phyloP scores from a whole-genome alignment of 2,113 vertebrate species.

The Phaetusa simplex region DNA sequence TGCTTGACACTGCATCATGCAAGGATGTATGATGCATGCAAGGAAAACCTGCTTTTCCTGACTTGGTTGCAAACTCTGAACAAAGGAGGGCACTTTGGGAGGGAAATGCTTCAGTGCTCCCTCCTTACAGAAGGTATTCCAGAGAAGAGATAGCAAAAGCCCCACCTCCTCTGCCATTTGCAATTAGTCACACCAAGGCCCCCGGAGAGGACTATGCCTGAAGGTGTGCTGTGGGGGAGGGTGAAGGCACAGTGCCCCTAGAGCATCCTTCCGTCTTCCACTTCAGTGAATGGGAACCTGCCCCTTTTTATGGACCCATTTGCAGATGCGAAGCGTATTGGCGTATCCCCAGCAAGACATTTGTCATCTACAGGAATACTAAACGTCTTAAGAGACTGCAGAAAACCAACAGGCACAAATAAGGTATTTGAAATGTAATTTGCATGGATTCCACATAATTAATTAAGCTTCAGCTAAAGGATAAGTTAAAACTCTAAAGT shows the following conservation, averaged over 20 bases:
- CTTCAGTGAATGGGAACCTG: not conserved
- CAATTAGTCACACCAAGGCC: not conserved
- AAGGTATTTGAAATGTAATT: not conserved
- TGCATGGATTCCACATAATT: not conserved
- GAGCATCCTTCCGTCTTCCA: not conserved
- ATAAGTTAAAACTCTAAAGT: not conserved
- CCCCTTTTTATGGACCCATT: not conserved
- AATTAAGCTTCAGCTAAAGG: not conserved
- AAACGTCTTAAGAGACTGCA: not conserved
- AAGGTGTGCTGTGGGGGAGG: not conserved
- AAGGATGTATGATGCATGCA: too few species aligned
- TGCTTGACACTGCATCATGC: not conserved
- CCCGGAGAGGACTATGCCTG: not conserved
- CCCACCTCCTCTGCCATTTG: not conserved
- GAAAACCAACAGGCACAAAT: not conserved
- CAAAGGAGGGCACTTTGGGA: not conserved
- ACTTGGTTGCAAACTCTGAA: not conserved
- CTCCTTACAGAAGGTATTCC: not conserved
- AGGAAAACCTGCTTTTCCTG: not conserved
- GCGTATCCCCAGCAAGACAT: not conserved
- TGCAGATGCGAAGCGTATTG: constrained; percentile 6
- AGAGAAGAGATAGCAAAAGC: not conserved
- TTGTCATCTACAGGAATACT: not conserved
- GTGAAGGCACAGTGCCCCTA: not conserved
- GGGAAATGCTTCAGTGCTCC: not conserved